Evolutionary conservation across 2,113 vertebrate genomes (phyloP), one percentile per base, ranked within the genome.

Genomic region (Halichoeres trimaculatus): DNA sequence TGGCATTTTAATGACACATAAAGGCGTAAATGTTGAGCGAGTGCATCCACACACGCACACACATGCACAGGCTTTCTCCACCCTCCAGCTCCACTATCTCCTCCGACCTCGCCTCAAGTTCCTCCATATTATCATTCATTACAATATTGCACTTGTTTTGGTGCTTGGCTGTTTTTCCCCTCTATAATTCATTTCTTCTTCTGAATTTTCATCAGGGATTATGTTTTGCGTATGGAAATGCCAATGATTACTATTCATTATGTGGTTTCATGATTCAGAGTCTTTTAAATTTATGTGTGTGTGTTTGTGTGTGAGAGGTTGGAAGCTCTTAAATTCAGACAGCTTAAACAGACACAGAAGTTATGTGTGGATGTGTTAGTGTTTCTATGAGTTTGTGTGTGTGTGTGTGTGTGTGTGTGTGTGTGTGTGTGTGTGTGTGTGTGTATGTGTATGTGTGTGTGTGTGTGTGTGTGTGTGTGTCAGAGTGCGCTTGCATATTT

Each of bases 181-280:
- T 73, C 36, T 81, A 84, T 88, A 86, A 84, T 90, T 92, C 67
- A 89, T 87, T 86, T 83, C 78, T 85, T 61, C 64, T 11, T 74
- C 59, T 89, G 76, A 76, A 91, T 90, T 91, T 90, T 80, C 80
- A 84, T 84, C 76, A 80, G 81, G 88, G 81, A 89, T 91, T 89
- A 82, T 88, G 82, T 87, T 88, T 83, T 84, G 84, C 52, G 69
- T 81, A 88, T 90, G 88, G 88, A 93, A 92, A 91, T 92, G 82
- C 53, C 48, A 50, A 20, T 86, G 83, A 92, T 91, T 88, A 88
- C 83, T 91, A 90, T 92, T 92, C 89, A 90, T 92, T 88, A 85
- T 86, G 78, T 78, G 69, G 66, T 86, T 90, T 89, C 80, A 85
- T 89, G 81, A 88, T 66, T 88, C 74, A 12, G 75, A 87, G 72